Conservation (phyloP, 2,113 vertebrate species). For the Eptesicus fuscus region DNA sequence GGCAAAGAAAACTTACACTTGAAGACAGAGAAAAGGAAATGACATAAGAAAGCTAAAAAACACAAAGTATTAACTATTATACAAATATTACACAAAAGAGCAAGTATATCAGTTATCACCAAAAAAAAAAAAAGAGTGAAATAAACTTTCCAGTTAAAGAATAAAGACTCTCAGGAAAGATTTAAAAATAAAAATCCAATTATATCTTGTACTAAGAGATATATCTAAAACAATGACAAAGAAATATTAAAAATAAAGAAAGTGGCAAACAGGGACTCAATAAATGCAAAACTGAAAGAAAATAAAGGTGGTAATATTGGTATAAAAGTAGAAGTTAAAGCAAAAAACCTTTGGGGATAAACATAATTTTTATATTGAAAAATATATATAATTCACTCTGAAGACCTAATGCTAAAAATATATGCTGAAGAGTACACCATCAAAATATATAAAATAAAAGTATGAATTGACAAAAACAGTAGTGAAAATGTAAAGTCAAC, state of each 20-base stretch:
- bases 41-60: slow-evolving; percentile 16
- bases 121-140: background rate
- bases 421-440: background rate
- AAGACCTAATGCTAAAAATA: background rate
- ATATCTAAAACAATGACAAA: background rate
- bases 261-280: background rate
- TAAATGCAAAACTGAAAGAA: background rate
- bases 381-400: background rate
- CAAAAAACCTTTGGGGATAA: background rate
- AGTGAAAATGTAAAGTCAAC: background rate
- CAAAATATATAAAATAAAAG: background rate
- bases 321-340: background rate
- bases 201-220: background rate
- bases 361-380: background rate
- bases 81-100: background rate
- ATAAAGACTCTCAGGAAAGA: background rate
- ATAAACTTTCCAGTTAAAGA: background rate
- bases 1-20: background rate
- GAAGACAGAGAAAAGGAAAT: background rate
- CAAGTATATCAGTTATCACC: background rate
- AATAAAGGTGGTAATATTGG: background rate
- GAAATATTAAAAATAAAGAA: background rate
- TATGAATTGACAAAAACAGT: background rate
- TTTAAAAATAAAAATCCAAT: background rate
- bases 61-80: background rate